These are phyloP conservation scores for Pachymerium ferrugineum DNA, from an alignment of 2,888 invertebrate genomes.

Conservation along the genomic window DNA sequence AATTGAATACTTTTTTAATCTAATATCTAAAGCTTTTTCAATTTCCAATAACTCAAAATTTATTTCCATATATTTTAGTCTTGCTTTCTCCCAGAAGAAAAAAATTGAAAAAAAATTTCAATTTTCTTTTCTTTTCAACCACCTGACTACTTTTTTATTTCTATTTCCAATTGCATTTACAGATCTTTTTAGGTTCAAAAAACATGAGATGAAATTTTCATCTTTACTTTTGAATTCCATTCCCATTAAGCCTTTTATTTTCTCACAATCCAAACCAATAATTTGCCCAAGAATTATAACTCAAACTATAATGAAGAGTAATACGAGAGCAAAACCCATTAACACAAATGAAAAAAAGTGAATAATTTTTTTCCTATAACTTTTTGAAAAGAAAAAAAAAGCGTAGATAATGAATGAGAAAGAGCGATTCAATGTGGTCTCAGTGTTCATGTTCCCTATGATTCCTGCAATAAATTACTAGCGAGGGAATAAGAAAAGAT, in stretches of 20 bases:
- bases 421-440: conserved; percentile 17
- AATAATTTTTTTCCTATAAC: not conserved
- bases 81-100: too few relatives aligned
- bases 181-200: too few relatives aligned
- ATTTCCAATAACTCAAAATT: too few relatives aligned
- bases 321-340: not conserved
- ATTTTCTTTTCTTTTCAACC: not conserved
- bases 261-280: not conserved
- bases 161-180: not conserved
- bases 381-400: not conserved
- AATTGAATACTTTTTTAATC: too few relatives aligned
- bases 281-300: not conserved
- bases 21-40: too few relatives aligned
- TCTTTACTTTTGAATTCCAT: not conserved
- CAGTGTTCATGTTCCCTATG: conserved; percentile 12
- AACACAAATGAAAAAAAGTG: not conserved
- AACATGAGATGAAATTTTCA: not conserved
- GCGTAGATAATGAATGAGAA: conserved; percentile 15
- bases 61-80: too few relatives aligned
- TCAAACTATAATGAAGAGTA: not conserved
- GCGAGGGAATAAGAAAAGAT: conserved; percentile 15
- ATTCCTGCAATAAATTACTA: conserved; percentile 6
- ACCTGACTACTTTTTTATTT: not conserved
- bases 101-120: too few relatives aligned
- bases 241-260: not conserved